Evolutionary conservation across 2,113 vertebrate species (phyloP).

Genomic region (Burhinus oedicnemus): DNA sequence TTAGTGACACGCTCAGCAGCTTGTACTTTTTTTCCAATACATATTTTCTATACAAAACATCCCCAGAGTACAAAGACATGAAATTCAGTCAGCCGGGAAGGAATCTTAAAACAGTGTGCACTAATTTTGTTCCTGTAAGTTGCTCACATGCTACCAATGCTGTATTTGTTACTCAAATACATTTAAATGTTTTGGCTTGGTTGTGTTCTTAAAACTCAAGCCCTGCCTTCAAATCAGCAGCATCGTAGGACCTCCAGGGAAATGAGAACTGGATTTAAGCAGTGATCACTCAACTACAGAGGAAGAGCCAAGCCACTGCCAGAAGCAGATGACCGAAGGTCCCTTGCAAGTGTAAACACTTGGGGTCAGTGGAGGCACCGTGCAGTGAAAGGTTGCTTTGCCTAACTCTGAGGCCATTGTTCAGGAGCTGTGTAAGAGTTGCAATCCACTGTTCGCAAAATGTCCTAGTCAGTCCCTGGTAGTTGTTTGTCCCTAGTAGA

Average conservation of each 20-base stretch:
- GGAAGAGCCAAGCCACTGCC: neutral
- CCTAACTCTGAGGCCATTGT: neutral
- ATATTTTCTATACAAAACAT: neutral
- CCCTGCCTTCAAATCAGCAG: neutral
- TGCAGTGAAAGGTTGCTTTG: neutral
- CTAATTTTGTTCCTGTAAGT: neutral
- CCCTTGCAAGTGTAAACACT: neutral
- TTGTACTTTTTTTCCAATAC: neutral
- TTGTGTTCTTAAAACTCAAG: neutral
- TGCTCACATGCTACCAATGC: neutral
- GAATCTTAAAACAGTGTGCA: neutral
- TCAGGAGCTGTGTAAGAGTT: neutral
- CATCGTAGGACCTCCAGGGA: neutral
- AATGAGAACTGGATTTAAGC: neutral
- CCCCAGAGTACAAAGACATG: neutral
- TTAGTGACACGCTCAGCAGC: neutral
- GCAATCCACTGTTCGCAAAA: neutral
- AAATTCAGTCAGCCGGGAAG: neutral
- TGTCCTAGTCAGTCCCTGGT: neutral
- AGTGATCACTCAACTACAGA: neutral
- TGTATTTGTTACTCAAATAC: neutral
- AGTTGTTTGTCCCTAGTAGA: neutral
- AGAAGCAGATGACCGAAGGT: neutral
- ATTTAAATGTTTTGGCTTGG: neutral
- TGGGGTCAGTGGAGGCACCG: neutral